Conservation (phyloP, 2,797 vertebrate genomes). For the Anniella stebbinsi region DNA sequence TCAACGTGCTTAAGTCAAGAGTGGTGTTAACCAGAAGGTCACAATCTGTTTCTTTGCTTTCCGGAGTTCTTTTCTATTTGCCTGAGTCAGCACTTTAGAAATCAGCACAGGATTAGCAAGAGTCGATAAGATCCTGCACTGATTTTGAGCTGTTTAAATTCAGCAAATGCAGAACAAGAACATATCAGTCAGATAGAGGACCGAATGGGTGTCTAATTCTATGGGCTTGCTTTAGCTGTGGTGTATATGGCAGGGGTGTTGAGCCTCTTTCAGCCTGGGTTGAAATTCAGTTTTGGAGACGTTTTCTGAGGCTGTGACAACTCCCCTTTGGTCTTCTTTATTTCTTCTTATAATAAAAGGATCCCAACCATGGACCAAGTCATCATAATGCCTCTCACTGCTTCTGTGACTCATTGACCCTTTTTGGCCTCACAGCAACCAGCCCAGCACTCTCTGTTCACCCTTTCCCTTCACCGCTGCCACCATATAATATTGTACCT, state of each 20-base stretch:
- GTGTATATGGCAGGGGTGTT: not conserved
- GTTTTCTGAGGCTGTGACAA: too few relatives aligned
- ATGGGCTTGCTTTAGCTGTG: not conserved
- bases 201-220: not conserved
- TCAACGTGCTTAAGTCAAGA: conserved; percentile 33
- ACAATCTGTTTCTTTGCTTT: conserved; percentile 9
- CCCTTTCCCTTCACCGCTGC: too few relatives aligned
- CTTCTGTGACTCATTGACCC: too few relatives aligned
- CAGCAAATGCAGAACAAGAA: not conserved
- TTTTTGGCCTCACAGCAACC: too few relatives aligned
- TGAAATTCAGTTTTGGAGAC: too few relatives aligned
- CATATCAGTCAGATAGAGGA: not conserved
- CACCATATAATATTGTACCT: too few relatives aligned
- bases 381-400: too few relatives aligned
- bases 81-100: conserved; percentile 10
- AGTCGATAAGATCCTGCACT: not conserved
- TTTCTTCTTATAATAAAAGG: too few relatives aligned
- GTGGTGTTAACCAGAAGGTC: conserved; percentile 20
- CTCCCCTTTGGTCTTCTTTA: too few relatives aligned
- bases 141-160: not conserved
- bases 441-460: too few relatives aligned
- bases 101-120: not conserved
- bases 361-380: too few relatives aligned
- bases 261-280: not conserved
- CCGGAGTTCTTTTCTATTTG: conserved; percentile 21